Evolutionary conservation across 2,888 invertebrate genomes (phyloP).

Genomic region (Lamellibrachia columna): DNA sequence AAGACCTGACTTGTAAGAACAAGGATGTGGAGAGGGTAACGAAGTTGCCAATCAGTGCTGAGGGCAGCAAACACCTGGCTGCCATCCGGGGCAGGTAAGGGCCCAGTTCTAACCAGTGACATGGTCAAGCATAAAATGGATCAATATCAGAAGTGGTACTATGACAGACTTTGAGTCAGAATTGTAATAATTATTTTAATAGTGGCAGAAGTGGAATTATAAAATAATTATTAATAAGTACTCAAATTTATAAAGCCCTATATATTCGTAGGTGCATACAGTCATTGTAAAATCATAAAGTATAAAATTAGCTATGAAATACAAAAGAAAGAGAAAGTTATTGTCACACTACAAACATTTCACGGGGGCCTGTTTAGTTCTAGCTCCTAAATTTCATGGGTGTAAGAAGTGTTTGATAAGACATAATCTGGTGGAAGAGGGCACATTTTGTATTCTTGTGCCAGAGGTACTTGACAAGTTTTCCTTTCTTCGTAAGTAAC

Average conservation of each 20-base stretch:
- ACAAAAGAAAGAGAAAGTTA: too few species aligned
- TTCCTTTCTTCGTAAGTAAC: not conserved
- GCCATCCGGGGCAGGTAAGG: constrained; percentile 21
- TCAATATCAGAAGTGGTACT: not conserved
- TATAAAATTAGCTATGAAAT: too few species aligned
- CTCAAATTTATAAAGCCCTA: too few species aligned
- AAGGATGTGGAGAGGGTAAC: constrained; percentile 55
- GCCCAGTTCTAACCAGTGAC: not conserved
- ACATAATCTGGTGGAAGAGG: not conserved
- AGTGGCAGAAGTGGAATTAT: not conserved
- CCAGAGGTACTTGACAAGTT: not conserved
- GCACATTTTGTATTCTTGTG: not conserved
- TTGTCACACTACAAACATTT: not conserved
- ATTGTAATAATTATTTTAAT: not conserved
- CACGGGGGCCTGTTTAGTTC: not conserved
- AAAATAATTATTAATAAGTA: too few species aligned
- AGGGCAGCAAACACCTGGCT: constrained; percentile 7
- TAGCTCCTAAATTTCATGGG: not conserved
- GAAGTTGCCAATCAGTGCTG: constrained; percentile 8
- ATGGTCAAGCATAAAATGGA: not conserved
- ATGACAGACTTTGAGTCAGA: not conserved
- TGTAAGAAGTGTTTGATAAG: not conserved
- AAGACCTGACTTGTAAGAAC: constrained; percentile 60
- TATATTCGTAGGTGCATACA: too few species aligned
- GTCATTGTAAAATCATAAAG: too few species aligned